These are phyloP conservation scores for Onychorhynchus coronatus DNA, from an alignment of 2,113 vertebrate genomes.

Conservation along the genomic window DNA sequence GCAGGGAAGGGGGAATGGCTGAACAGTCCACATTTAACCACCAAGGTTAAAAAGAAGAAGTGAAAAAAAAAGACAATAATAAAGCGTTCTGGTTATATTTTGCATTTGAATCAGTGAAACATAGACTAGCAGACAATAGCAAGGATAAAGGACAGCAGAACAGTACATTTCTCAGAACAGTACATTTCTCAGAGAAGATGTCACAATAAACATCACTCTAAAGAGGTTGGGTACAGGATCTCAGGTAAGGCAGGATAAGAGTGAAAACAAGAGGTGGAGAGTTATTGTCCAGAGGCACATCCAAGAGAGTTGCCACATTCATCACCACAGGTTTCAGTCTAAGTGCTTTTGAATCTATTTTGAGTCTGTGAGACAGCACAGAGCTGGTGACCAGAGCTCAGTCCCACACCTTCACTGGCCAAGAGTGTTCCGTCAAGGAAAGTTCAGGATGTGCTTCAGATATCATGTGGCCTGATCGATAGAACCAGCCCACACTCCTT, in stretches of 20 bases:
- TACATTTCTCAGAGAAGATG: not conserved
- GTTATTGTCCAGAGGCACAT: not conserved
- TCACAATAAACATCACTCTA: not conserved
- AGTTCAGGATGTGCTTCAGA: not conserved
- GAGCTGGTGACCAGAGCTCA: not conserved
- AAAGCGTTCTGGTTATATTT: not conserved
- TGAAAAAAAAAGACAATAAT: rapidly evolving
- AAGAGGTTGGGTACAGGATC: not conserved
- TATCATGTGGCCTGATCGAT: rapidly evolving
- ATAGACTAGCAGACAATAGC: not conserved
- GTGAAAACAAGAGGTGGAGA: not conserved
- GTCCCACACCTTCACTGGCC: not conserved
- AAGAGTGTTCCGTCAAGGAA: not conserved
- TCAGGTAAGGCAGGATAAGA: not conserved
- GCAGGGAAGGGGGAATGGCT: not conserved
- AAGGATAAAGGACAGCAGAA: not conserved
- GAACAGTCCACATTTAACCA: not conserved
- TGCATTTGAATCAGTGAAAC: not conserved
- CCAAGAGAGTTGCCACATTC: not conserved
- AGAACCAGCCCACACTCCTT: rapidly evolving
- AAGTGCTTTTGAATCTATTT: not conserved
- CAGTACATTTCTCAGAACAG: not conserved
- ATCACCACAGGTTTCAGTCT: not conserved
- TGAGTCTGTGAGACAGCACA: not conserved
- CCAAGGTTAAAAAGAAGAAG: not conserved